A percentile compares a stretch with the other conserved stretches of the same genome.
Conservation (phyloP, 37 sponge, comb jelly and placozoan species). For the Lycopodina hypogea region DNA sequence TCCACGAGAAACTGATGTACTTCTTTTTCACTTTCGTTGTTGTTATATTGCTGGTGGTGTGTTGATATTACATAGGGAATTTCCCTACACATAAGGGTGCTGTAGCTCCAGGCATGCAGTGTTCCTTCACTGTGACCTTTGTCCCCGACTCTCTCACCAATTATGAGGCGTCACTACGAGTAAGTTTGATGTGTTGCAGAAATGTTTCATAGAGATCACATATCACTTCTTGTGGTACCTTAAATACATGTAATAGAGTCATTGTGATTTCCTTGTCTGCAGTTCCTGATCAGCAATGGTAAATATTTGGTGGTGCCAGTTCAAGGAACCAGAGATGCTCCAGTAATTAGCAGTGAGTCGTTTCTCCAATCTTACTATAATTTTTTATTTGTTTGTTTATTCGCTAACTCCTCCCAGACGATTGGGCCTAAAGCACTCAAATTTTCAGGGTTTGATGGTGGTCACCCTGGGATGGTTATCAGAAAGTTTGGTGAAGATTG, state of each 20-base stretch:
- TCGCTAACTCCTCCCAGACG: too few relatives aligned
- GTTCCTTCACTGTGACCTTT: constrained; percentile 53
- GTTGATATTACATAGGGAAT: neutral
- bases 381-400: too few relatives aligned
- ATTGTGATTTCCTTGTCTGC: neutral
- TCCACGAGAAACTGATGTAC: too few relatives aligned
- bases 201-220: too few relatives aligned
- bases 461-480: too few relatives aligned
- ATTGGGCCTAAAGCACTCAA: too few relatives aligned
- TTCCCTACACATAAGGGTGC: constrained; percentile 63
- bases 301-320: constrained; percentile 47
- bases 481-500: too few relatives aligned
- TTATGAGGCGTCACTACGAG: constrained; percentile 59
- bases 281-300: constrained; percentile 62
- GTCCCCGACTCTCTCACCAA: constrained; percentile 70
- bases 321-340: constrained; percentile 52
- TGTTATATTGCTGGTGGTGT: too few relatives aligned
- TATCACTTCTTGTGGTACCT: too few relatives aligned
- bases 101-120: constrained; percentile 76
- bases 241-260: neutral
- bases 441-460: too few relatives aligned
- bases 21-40: too few relatives aligned
- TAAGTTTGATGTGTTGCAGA: constrained; percentile 9
- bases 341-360: constrained; percentile 48
- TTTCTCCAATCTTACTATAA: too few relatives aligned